A percentile compares a stretch with the other conserved stretches of the same genome.
These are phyloP conservation scores for Lobophora halterata DNA, from an alignment of 2,888 invertebrate genomes.

Conservation along the genomic window DNA sequence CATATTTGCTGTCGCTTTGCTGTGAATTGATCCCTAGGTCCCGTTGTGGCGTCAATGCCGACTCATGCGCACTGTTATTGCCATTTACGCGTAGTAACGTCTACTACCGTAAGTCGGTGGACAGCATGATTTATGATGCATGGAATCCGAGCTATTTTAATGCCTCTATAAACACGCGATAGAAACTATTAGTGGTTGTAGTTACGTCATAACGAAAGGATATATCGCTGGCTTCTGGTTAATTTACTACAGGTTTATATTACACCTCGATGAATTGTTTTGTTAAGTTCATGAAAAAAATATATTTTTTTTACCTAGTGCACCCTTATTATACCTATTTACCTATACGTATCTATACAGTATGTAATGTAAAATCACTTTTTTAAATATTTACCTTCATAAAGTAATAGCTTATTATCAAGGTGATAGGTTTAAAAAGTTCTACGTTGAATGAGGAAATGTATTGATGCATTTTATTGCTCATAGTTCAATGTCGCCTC, in stretches of 20 bases:
- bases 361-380: too few relatives aligned
- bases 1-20: constrained; percentile 26
- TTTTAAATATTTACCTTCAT: too few relatives aligned
- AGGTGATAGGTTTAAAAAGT: constrained; percentile 7
- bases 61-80: constrained; percentile 26
- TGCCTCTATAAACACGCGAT: constrained; percentile 23
- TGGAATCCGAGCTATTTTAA: constrained; percentile 25
- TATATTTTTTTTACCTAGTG: neutral
- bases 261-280: neutral
- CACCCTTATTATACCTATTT: too few relatives aligned
- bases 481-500: constrained; percentile 33
- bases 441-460: constrained; percentile 18
- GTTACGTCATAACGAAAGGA: constrained; percentile 13
- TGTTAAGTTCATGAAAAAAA: neutral
- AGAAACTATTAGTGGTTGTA: constrained; percentile 20
- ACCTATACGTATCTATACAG: too few relatives aligned
- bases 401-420: too few relatives aligned
- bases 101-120: constrained; percentile 29
- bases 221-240: neutral
- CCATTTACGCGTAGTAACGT: constrained; percentile 30
- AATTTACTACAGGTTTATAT: constrained; percentile 1
- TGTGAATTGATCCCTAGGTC: constrained; percentile 25
- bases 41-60: constrained; percentile 26
- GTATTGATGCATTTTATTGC: constrained; percentile 17
- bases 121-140: constrained; percentile 30